Evolutionary conservation across 2,888 invertebrate genomes (phyloP).

Genomic region (Rhagonycha fulva): DNA sequence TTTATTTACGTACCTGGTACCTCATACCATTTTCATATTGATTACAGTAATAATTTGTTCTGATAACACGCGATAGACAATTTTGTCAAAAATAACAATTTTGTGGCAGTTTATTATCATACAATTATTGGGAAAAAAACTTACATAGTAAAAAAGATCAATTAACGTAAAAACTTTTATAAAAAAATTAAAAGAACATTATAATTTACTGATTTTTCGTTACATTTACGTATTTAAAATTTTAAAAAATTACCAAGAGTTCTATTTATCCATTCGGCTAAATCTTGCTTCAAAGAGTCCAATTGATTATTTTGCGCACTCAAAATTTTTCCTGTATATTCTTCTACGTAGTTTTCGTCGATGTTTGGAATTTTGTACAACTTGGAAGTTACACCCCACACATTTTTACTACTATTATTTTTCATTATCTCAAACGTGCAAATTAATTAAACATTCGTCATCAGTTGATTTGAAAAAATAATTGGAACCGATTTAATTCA

Average conservation of each 20-base stretch:
- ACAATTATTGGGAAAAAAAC: background rate
- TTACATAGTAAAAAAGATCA: background rate
- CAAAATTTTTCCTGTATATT: constrained; percentile 72
- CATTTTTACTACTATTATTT: constrained; percentile 53
- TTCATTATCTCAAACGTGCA: constrained; percentile 10
- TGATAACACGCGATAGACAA: background rate
- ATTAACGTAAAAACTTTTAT: background rate
- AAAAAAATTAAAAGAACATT: background rate
- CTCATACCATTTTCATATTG: constrained; percentile 24
- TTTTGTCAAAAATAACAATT: background rate
- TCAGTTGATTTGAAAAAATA: background rate
- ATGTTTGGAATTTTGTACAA: constrained; percentile 48
- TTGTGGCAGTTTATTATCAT: background rate
- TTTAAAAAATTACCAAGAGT: constrained; percentile 70
- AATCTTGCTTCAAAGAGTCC: constrained; percentile 82
- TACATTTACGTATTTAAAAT: background rate
- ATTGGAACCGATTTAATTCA: background rate
- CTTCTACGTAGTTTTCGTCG: constrained; percentile 50
- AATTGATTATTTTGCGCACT: constrained; percentile 79
- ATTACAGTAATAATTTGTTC: constrained; percentile 19
- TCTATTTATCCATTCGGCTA: constrained; percentile 88
- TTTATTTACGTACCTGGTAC: constrained; percentile 31
- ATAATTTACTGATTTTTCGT: background rate
- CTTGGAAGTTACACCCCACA: constrained; percentile 66
- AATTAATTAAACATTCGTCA: background rate